Conservation (phyloP, 2,888 invertebrate species). For the Halocaridina rubra region DNA sequence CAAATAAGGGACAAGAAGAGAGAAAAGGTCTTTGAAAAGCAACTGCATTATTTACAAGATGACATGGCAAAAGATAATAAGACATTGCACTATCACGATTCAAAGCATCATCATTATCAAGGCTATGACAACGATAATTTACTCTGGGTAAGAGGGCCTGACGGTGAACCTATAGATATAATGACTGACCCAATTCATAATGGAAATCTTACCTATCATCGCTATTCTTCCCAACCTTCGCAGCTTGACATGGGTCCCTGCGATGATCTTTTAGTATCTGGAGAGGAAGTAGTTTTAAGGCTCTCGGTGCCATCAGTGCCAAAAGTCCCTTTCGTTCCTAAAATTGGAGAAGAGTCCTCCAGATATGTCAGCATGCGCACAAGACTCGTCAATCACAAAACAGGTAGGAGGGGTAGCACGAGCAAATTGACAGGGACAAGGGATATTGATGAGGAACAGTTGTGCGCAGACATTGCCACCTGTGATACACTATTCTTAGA, state of each 20-base stretch:
- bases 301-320: constrained; percentile 24
- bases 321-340: background rate
- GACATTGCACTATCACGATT: background rate
- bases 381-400: background rate
- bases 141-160: constrained; percentile 9
- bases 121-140: constrained; percentile 25
- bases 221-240: constrained; percentile 34
- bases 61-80: background rate
- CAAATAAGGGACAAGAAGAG: constrained; percentile 2
- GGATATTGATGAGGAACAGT: constrained; percentile 33
- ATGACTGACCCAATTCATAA: constrained; percentile 12
- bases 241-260: constrained; percentile 44
- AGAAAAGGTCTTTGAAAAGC: constrained; percentile 24
- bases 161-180: constrained; percentile 9
- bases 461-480: constrained; percentile 58
- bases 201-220: constrained; percentile 15
- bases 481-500: constrained; percentile 62
- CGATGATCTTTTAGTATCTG: constrained; percentile 32
- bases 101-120: background rate
- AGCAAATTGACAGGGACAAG: background rate
- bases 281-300: constrained; percentile 27
- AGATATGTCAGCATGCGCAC: background rate
- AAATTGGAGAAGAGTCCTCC: background rate
- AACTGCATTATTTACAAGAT: constrained; percentile 12
- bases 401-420: background rate